Percentiles rank a stretch among this genome's conserved stretches.
phyloP scores from a whole-genome alignment of 2,888 invertebrate genomes.

The Arrhopalites spinosus region DNA sequence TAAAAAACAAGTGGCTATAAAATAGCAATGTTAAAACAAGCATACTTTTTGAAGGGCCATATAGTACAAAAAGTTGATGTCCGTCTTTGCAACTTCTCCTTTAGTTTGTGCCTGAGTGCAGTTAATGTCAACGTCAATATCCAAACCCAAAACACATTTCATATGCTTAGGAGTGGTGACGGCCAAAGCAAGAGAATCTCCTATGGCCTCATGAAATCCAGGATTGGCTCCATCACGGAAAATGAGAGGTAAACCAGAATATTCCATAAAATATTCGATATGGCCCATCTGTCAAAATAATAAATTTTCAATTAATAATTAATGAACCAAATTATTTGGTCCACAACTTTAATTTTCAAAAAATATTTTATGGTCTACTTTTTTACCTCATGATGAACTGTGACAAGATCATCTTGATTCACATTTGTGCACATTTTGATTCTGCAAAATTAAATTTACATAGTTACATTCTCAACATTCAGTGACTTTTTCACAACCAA shows the following conservation, averaged over 20 bases:
- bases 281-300: constrained; percentile 69
- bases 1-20: constrained; percentile 1
- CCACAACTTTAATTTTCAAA: background rate
- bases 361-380: background rate
- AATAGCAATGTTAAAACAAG: background rate
- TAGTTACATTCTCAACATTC: background rate
- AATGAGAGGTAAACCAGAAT: constrained; percentile 71
- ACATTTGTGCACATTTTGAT: constrained; percentile 73
- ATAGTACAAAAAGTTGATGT: constrained; percentile 57
- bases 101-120: background rate
- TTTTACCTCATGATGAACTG: constrained; percentile 67
- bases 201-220: constrained; percentile 63
- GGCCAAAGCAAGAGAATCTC: constrained; percentile 58
- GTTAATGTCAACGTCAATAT: constrained; percentile 10
- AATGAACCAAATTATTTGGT: constrained; percentile 64
- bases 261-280: constrained; percentile 75
- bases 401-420: constrained; percentile 67
- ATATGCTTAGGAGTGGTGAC: constrained; percentile 55
- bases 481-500: too few relatives aligned
- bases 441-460: constrained; percentile 4
- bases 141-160: constrained; percentile 44
- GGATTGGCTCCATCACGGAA: constrained; percentile 81
- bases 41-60: constrained; percentile 57
- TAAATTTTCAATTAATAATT: constrained; percentile 67
- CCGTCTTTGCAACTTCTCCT: constrained; percentile 33